Evolutionary conservation across 1,140 invertebrate species (phyloP).

Genomic region (Fopius arisanus): DNA sequence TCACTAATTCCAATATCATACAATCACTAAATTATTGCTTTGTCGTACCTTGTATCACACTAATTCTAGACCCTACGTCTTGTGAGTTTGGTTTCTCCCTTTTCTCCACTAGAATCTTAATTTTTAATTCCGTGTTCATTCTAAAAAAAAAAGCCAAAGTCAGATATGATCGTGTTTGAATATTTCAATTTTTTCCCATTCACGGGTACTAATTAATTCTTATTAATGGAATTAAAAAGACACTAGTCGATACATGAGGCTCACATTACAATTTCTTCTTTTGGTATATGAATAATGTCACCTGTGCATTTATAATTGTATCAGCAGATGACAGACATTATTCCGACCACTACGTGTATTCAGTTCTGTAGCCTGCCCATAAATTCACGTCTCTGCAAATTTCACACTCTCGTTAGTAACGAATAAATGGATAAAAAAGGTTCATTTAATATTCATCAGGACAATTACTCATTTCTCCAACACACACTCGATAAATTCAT

Average conservation of each 20-base stretch:
- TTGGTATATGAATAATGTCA: background rate
- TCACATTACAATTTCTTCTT: background rate
- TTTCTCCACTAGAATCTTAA: conserved; percentile 14
- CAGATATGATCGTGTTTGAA: conserved; percentile 14
- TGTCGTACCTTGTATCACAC: conserved; percentile 64
- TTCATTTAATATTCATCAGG: conserved; percentile 14
- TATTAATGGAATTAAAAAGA: background rate
- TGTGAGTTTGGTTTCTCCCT: conserved; percentile 22
- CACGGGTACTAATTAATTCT: background rate
- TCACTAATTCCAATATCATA: conserved; percentile 61
- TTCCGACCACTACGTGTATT: conserved; percentile 6
- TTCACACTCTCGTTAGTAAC: conserved; percentile 4
- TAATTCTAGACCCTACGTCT: conserved; percentile 58
- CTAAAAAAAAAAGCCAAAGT: conserved; percentile 25
- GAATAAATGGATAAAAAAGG: background rate
- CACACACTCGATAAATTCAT: conserved; percentile 7
- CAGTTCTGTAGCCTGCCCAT: background rate
- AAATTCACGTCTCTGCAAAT: background rate
- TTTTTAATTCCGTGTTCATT: conserved; percentile 18
- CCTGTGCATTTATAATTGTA: background rate
- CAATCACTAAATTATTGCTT: conserved; percentile 67
- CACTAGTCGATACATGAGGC: background rate
- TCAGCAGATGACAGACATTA: background rate
- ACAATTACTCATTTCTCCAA: conserved; percentile 15
- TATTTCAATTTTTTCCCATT: background rate